Evolutionary conservation across 2,888 invertebrate species (phyloP), one percentile per base, ranked within the genome.

Genomic region (Glaucopsyche alexis): DNA sequence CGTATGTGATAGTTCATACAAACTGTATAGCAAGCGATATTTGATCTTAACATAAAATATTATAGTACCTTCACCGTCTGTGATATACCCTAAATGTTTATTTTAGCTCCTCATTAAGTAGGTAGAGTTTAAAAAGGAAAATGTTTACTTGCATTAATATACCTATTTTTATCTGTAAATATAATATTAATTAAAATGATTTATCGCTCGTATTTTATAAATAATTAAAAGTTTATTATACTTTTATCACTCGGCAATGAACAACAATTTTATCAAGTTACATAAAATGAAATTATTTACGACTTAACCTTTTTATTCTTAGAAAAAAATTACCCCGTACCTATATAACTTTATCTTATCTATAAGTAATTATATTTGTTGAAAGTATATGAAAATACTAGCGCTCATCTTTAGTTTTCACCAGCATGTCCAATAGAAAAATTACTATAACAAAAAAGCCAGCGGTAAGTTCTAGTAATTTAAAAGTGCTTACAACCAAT

Each of bases 401-500:
- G 16, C 11, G 29, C 29, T 29, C 55, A 16, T 8, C 4, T 55
- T 69, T 29, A 1, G 49, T 49, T 47, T 49, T 47, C 42, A 14
- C 19, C 16, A 47, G 47, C 69, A 49, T 49, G 55, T 70, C 69
- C 66, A 74, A 71, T 71, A 74, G 73, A 74, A 75, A 73, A 75
- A 75, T 74, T 71, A 75, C 71, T 45, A 74, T 71, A 69, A 74
- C 73, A 73, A 76, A 75, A 73, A 71, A 66, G 72, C 74, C 73
- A 74, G 73, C 76, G 74, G 73, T 74, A 71, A 74, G 74, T 75
- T 76, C 76, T 77, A 77, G 77, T 75, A 75, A 77, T 75, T 77
- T 77, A 66, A 76, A 77, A 75, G 76, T 76, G 74, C 76, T 76
- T 75, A 74, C 77, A 74, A 66, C 76, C 75, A 76, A 76, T 77